phyloP scores from a whole-genome alignment of 2,113 vertebrate genomes.

The Myotis brandtii region DNA sequence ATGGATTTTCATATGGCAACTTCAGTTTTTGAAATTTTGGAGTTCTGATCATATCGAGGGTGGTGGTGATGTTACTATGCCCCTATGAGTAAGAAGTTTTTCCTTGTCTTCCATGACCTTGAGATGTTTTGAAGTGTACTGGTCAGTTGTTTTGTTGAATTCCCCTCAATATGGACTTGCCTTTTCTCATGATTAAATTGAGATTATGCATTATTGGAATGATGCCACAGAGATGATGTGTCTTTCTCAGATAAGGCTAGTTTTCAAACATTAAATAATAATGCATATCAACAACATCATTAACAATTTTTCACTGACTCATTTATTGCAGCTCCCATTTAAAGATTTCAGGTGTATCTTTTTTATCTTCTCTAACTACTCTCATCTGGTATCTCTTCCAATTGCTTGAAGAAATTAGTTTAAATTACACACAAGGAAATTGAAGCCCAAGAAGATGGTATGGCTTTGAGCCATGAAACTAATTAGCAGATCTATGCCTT shows the following conservation, averaged over 20 bases:
- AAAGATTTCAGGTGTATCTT: neutral
- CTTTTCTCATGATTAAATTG: neutral
- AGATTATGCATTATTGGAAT: neutral
- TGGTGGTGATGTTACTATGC: neutral
- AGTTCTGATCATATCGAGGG: neutral
- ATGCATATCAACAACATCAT: rapidly evolving
- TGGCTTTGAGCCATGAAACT: neutral
- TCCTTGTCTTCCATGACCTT: neutral
- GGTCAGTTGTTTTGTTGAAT: neutral
- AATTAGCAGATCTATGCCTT: neutral
- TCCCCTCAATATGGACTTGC: neutral
- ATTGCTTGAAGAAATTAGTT: neutral
- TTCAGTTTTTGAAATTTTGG: neutral
- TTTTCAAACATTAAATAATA: neutral
- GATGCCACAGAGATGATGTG: neutral
- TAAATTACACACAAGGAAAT: neutral
- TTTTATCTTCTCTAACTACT: neutral
- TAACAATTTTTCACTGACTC: neutral
- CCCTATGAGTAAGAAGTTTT: neutral
- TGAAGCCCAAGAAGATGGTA: neutral
- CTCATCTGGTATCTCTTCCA: neutral
- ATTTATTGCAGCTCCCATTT: neutral
- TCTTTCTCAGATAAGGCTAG: neutral
- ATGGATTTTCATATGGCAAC: neutral
- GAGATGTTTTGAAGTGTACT: neutral